These are phyloP conservation scores for Euspilapteryx auroguttella DNA, from an alignment of 2,888 invertebrate genomes.

Conservation along the genomic window DNA sequence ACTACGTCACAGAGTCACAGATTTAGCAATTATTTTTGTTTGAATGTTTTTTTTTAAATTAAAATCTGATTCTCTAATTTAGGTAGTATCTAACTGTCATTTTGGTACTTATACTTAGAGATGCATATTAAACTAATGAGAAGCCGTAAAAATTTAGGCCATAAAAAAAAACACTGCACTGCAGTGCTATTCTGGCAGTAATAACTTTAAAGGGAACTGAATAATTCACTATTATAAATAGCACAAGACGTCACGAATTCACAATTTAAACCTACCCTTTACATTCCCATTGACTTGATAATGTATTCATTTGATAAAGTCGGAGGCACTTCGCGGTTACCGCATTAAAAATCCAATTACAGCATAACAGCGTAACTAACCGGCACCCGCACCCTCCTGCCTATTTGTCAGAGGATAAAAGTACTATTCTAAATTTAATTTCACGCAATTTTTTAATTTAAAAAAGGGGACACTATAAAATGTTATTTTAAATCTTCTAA, in stretches of 20 bases:
- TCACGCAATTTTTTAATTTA: slow-evolving; percentile 54
- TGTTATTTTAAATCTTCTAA: slow-evolving; percentile 50
- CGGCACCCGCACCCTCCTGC: slow-evolving; percentile 29
- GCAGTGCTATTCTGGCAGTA: too few species aligned
- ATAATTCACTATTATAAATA: too few species aligned
- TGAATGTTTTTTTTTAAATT: not conserved
- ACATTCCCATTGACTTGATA: too few species aligned
- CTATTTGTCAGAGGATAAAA: slow-evolving; percentile 59
- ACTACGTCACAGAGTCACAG: slow-evolving; percentile 18
- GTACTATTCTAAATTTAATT: slow-evolving; percentile 58
- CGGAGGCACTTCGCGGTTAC: slow-evolving; percentile 52
- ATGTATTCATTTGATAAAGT: slow-evolving; percentile 61
- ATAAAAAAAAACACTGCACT: too few species aligned
- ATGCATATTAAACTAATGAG: too few species aligned
- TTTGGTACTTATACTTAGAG: too few species aligned
- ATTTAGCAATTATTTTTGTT: slow-evolving; percentile 12
- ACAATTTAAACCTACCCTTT: too few species aligned
- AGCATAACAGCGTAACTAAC: slow-evolving; percentile 55
- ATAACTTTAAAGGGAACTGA: too few species aligned
- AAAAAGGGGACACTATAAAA: slow-evolving; percentile 29
- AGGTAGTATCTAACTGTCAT: too few species aligned
- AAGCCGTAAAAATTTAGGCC: too few species aligned
- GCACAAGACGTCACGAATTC: too few species aligned
- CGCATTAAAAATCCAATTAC: slow-evolving; percentile 62
- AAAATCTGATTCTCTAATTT: too few species aligned